Evolutionary conservation across 2,113 vertebrate species (phyloP).

Genomic region (Apus apus): DNA sequence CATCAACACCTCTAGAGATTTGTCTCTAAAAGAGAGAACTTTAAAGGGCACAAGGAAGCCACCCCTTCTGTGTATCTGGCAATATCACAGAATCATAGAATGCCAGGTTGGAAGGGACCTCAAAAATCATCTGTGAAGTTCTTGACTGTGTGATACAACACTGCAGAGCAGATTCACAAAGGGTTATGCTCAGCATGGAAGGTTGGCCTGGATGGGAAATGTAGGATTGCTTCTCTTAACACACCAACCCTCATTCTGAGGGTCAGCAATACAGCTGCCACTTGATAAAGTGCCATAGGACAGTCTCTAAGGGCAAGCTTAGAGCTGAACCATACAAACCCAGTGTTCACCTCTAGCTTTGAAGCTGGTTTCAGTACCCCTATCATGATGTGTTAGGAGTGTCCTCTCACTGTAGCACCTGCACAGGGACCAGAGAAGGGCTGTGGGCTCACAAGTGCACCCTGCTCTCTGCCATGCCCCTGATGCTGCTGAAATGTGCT

Average conservation of each 20-base stretch:
- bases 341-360: not conserved
- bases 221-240: not conserved
- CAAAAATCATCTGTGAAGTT: not conserved
- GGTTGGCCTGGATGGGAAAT: not conserved
- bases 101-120: too few relatives aligned
- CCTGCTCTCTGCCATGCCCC: not conserved
- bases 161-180: rapidly evolving
- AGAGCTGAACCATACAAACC: not conserved
- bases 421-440: not conserved
- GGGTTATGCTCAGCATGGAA: not conserved
- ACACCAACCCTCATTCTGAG: not conserved
- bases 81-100: not conserved
- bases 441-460: rapidly evolving
- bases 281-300: not conserved
- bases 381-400: not conserved
- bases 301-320: not conserved
- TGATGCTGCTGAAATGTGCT: not conserved
- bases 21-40: not conserved
- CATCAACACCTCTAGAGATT: not conserved
- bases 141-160: not conserved
- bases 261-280: not conserved
- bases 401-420: not conserved
- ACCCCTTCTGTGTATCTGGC: not conserved
- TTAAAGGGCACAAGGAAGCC: not conserved
- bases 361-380: not conserved